A percentile compares a stretch with the other conserved stretches of the same genome.
Evolutionary conservation across 1,140 invertebrate species (phyloP).

Genomic region (Dryas iulia): DNA sequence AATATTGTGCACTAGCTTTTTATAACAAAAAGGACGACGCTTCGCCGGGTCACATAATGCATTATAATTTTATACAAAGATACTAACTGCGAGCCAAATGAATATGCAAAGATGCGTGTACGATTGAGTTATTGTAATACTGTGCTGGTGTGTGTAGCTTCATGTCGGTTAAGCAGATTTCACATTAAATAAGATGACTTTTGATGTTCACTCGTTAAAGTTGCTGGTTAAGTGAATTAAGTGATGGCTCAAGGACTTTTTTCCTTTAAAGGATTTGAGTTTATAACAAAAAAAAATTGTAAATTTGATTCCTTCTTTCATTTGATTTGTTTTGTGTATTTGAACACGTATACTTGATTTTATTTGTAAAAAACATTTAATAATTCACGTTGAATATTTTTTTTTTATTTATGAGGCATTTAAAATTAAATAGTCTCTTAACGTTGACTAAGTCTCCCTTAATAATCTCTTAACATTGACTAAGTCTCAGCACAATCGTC

Average conservation of each 20-base stretch:
- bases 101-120: conserved; percentile 72
- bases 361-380: too few species aligned
- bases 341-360: too few species aligned
- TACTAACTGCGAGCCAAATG: conserved; percentile 73
- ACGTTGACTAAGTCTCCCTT: too few species aligned
- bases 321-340: too few species aligned
- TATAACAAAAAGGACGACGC: conserved; percentile 28
- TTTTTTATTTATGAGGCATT: too few species aligned
- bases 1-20: conserved; percentile 19
- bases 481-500: too few species aligned
- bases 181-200: conserved; percentile 32
- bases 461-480: too few species aligned
- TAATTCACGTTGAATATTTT: too few species aligned
- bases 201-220: not conserved
- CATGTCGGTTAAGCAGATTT: conserved; percentile 29
- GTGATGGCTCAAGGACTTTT: not conserved
- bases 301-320: not conserved
- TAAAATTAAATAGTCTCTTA: too few species aligned
- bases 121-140: conserved; percentile 74
- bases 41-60: conserved; percentile 63
- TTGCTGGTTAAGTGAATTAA: not conserved
- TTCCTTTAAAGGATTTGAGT: not conserved
- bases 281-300: not conserved
- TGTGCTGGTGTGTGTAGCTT: conserved; percentile 40
- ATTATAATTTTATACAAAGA: conserved; percentile 80